phyloP scores from a whole-genome alignment of 2,113 vertebrate genomes.

The Fukomys damarensis region DNA sequence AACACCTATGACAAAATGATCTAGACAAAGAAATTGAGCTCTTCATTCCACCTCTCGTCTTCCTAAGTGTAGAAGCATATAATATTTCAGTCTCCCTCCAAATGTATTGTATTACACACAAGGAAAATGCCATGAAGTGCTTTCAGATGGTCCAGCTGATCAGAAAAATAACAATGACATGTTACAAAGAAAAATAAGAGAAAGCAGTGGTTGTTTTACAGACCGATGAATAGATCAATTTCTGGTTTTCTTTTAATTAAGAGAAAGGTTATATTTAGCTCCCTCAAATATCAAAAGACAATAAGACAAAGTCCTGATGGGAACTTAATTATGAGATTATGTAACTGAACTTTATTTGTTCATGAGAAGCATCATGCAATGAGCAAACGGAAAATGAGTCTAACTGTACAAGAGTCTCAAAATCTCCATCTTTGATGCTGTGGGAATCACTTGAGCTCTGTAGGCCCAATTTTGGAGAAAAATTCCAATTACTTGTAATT shows the following conservation, averaged over 20 bases:
- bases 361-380: background rate
- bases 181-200: conserved; percentile 48
- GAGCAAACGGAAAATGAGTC: background rate
- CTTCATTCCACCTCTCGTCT: conserved; percentile 74
- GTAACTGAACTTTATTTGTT: conserved; percentile 29
- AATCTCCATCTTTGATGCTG: background rate
- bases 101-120: conserved; percentile 74
- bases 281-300: background rate
- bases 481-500: background rate
- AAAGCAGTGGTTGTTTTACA: background rate
- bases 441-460: background rate
- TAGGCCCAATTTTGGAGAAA: background rate
- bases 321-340: conserved; percentile 38
- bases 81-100: conserved; percentile 78
- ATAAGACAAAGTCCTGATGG: background rate
- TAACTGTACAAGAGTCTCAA: background rate
- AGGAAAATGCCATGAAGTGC: conserved; percentile 49
- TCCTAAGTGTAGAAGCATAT: conserved; percentile 61
- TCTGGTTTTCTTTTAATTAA: background rate
- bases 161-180: conserved; percentile 40
- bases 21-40: conserved; percentile 77
- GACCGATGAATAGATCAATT: background rate
- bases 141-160: conserved; percentile 69
- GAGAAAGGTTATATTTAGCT: background rate
- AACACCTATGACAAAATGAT: conserved; percentile 83